Evolutionary conservation across 2,888 invertebrate species (phyloP), one percentile per base, ranked within the genome.

Genomic region (Neuroscelio doddi): DNA sequence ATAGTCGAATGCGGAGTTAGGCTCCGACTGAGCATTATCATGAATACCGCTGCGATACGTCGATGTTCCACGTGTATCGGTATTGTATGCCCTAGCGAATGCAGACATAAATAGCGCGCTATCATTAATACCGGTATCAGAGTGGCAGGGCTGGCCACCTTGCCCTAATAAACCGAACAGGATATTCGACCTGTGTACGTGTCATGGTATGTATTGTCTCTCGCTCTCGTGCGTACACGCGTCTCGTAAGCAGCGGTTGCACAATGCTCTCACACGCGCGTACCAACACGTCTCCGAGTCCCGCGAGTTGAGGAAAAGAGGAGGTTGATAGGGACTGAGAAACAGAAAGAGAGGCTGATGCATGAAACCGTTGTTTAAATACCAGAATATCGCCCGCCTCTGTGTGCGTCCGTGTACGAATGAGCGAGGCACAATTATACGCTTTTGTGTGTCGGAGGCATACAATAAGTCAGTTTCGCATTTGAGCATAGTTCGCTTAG

Each of bases 131-230:
- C 71, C 67, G 69, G 73, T 72, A 75, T 76, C 80, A 78, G 79
- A 77, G 79, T 80, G 77, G 80, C 78, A 68, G 75, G 76, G 75
- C 77, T 78, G 77, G 78, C 73, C 64, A 73, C 76, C 77, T 75
- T 71, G 78, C 80, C 80, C 81, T 68, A 80, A 81, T 81, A 80
- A 81, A 76, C 80, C 69, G 76, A 81, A 81, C 81, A 81, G 81
- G 81, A 80, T 81, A 81, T 76, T 72, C 69, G 63, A 59, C 64
- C 62, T 51, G 65, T 68, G 64, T 64, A 10, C 44, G 27, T 34
- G 34, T 34, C 53, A 45, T 45, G 53, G 26, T 47, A 58, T 47
- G 58, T 56, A 65, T 69, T 69, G 68, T 65, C 62, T 65, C 68
- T 62, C 57, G 46, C 61, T 68, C 52, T 39, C 24, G 29, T 24